phyloP scores from a whole-genome alignment of 2,113 vertebrate species.

The Macrotis lagotis region DNA sequence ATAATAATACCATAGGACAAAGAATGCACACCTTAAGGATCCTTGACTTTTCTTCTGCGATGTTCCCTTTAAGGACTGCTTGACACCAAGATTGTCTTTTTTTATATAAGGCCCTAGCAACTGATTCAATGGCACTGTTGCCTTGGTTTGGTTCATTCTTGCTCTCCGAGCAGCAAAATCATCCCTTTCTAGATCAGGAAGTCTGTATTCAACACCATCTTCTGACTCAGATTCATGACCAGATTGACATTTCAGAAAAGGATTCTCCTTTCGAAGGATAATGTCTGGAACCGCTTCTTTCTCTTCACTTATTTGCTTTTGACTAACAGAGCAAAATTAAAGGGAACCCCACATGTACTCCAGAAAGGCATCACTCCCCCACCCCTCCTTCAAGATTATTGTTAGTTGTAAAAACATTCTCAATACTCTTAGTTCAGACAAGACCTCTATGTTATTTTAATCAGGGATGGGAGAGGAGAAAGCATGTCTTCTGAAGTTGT shows the following conservation, averaged over 20 bases:
- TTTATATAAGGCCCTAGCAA: constrained; percentile 86
- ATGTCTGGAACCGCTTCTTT: constrained; percentile 83
- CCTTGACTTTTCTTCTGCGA: constrained; percentile 76
- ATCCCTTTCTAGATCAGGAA: constrained; percentile 94
- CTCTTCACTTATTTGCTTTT: constrained; percentile 78
- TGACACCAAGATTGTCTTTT: constrained; percentile 85
- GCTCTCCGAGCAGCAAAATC: constrained; percentile 92
- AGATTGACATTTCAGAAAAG: constrained; percentile 84
- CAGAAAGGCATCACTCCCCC: constrained; percentile 50
- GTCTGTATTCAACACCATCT: constrained; percentile 78
- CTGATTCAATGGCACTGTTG: constrained; percentile 84
- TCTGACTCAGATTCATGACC: constrained; percentile 88
- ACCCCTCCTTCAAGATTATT: constrained; percentile 44
- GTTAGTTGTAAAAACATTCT: constrained; percentile 72
- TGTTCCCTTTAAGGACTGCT: constrained; percentile 78
- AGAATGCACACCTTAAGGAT: constrained; percentile 82
- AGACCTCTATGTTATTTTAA: constrained; percentile 44
- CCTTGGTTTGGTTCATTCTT: constrained; percentile 84
- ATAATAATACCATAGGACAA: neutral
- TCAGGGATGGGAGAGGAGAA: constrained; percentile 40
- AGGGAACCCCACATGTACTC: constrained; percentile 67
- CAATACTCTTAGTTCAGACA: constrained; percentile 50
- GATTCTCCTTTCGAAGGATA: constrained; percentile 90
- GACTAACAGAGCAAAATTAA: constrained; percentile 82
- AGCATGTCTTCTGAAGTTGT: constrained; percentile 45